A percentile compares a stretch with the other conserved stretches of the same genome.
These are phyloP conservation scores for Nasonia giraulti DNA, from an alignment of 1,140 invertebrate genomes.

Conservation along the genomic window DNA sequence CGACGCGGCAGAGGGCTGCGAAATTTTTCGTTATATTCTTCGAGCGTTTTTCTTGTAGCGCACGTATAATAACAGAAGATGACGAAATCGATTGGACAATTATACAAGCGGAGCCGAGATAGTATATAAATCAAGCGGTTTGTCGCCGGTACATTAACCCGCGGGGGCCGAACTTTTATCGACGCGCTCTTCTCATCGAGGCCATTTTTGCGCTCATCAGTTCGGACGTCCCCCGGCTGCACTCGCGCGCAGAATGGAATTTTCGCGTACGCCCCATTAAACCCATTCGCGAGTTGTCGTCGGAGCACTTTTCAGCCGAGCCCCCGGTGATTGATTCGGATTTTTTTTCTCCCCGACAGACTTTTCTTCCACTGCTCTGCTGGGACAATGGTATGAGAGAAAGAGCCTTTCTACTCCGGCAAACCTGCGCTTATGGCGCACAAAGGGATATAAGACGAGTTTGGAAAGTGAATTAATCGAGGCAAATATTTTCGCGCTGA, in stretches of 20 bases:
- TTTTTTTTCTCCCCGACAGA: conserved; percentile 32
- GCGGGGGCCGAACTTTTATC: neutral
- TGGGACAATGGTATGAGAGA: neutral
- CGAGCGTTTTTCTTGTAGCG: too few relatives aligned
- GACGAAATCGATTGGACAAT: neutral
- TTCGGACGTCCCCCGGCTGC: conserved; percentile 55
- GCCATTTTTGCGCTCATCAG: conserved; percentile 34
- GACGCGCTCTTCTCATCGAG: neutral
- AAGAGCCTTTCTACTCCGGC: neutral
- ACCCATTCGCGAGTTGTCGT: conserved; percentile 56
- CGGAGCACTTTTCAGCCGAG: conserved; percentile 53
- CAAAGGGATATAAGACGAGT: neutral
- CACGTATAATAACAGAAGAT: too few relatives aligned
- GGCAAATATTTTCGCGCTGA: conserved; percentile 2
- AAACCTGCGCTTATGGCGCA: neutral
- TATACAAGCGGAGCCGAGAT: neutral
- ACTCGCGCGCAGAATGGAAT: conserved; percentile 44
- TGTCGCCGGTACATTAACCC: conserved; percentile 10
- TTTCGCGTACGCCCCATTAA: conserved; percentile 57
- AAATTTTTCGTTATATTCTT: neutral
- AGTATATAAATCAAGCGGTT: conserved; percentile 23
- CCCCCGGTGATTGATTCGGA: conserved; percentile 57
- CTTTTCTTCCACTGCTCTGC: neutral
- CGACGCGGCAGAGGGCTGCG: neutral
- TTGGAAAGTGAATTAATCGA: neutral